These are phyloP conservation scores for Brachionus rotundiformis DNA, from an alignment of 1,140 invertebrate genomes.

Conservation along the genomic window DNA sequence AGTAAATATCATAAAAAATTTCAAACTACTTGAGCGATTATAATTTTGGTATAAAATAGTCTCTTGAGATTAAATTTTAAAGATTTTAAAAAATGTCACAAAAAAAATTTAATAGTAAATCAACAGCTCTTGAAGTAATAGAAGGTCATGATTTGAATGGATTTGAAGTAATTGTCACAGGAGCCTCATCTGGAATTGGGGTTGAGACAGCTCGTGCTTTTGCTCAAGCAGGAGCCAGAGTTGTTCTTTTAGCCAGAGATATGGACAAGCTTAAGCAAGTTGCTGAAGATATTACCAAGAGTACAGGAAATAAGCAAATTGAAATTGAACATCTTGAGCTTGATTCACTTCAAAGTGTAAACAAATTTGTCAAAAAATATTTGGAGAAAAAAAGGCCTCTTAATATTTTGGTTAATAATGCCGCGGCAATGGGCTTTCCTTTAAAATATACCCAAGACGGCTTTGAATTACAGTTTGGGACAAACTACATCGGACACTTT, in stretches of 20 bases:
- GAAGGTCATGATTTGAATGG: neutral
- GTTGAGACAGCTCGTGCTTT: constrained; percentile 60
- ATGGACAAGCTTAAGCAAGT: constrained; percentile 73
- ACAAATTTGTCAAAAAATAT: neutral
- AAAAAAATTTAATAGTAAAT: constrained; percentile 6
- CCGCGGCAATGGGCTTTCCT: neutral
- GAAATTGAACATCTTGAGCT: constrained; percentile 67
- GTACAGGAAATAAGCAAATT: constrained; percentile 73
- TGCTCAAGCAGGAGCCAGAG: constrained; percentile 70
- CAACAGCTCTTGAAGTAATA: neutral
- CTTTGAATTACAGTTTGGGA: constrained; percentile 73
- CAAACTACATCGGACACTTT: constrained; percentile 64
- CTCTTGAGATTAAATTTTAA: neutral
- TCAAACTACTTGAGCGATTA: neutral
- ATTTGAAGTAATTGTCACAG: neutral
- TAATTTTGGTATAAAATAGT: neutral
- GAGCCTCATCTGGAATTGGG: neutral
- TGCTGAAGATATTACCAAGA: constrained; percentile 75
- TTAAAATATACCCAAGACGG: constrained; percentile 68
- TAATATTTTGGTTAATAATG: constrained; percentile 2
- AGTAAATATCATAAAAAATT: constrained; percentile 1
- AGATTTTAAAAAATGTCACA: neutral
- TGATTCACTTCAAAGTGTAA: constrained; percentile 1
- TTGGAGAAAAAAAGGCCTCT: neutral
- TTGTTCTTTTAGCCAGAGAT: constrained; percentile 81